phyloP scores from a whole-genome alignment of 53 echinoderm and acorn worm genomes.

The Hippasteria phrygiana region DNA sequence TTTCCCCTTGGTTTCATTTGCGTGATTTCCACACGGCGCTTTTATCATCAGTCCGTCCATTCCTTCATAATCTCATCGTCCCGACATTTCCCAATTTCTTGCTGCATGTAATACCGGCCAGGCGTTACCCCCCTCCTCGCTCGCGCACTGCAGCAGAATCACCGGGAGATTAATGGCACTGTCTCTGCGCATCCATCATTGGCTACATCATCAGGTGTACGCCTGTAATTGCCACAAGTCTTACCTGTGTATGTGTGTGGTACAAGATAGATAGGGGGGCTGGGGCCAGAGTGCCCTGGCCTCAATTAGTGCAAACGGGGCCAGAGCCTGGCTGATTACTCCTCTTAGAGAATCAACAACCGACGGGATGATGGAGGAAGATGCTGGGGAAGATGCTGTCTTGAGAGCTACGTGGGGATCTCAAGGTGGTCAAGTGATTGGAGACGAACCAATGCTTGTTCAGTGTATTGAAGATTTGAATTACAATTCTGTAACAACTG shows the following conservation, averaged over 20 bases:
- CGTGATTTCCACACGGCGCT: too few species aligned
- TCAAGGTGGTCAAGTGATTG: constrained; percentile 8
- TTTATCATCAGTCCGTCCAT: background rate
- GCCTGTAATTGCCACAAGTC: constrained; percentile 19
- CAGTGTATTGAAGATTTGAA: too few species aligned
- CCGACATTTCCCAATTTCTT: background rate
- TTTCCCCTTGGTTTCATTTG: background rate
- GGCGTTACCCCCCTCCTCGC: too few species aligned
- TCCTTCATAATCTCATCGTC: background rate
- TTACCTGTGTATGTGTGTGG: background rate
- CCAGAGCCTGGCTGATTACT: constrained; percentile 32
- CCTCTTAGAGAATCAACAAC: background rate
- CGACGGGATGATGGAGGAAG: background rate
- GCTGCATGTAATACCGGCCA: too few species aligned
- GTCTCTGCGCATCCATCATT: constrained; percentile 4
- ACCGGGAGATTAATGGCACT: constrained; percentile 31
- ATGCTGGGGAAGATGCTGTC: background rate
- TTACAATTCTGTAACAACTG: too few species aligned
- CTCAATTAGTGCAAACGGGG: constrained; percentile 49
- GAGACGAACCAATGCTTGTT: background rate
- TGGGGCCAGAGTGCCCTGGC: constrained; percentile 32
- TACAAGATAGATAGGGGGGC: background rate
- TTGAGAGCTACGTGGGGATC: background rate
- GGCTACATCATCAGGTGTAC: constrained; percentile 52
- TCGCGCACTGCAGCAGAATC: background rate